Evolutionary conservation across 2,888 invertebrate genomes (phyloP), one percentile per base, ranked within the genome.

Genomic region (Synanthedon formicaeformis): DNA sequence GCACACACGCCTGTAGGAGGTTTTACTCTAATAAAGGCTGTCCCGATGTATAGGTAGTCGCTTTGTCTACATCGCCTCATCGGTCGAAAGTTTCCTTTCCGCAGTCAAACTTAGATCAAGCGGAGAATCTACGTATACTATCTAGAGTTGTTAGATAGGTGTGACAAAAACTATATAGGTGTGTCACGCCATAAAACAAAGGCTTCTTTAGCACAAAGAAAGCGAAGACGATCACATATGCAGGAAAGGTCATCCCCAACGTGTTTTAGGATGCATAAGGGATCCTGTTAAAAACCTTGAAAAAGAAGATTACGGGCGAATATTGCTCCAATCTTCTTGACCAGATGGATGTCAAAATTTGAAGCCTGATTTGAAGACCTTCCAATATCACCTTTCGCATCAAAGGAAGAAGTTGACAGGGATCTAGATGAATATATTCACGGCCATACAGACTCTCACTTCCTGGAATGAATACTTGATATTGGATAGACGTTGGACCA

Each of bases 91-190:
- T 85, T 85, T 83, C 77, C 82, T 78, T 80, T 81, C 81, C 78
- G 64, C 75, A 82, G 77, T 79, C 79, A 81, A 85, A 84, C 83
- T 81, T 82, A 78, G 78, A 82, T 83, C 81, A 77, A 73, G 73
- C 69, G 62, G 67, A 67, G 72, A 73, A 75, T 75, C 71, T 74
- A 64, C 57, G 59, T 59, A 58, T 58, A 66, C 58, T n/a, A 54
- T 1, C 6, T 18, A 18, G 57, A 66, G 61, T 62, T 6, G 45
- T 18, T 56, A 3, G 40, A 4, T 0, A 1, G 41, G 67, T 76
- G 66, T 76, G 78, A 57, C 63, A 50, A 13, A 0, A 27, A 63
- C 53, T 4, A 59, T 58, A 71, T 63, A 51, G 34, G 73, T 79
- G 69, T 76, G 78, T 60, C 64, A 64, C 41, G 27, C 27, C 27